These are phyloP conservation scores for Eristalinus aeneus DNA, from an alignment of 2,888 invertebrate species.

Conservation along the genomic window DNA sequence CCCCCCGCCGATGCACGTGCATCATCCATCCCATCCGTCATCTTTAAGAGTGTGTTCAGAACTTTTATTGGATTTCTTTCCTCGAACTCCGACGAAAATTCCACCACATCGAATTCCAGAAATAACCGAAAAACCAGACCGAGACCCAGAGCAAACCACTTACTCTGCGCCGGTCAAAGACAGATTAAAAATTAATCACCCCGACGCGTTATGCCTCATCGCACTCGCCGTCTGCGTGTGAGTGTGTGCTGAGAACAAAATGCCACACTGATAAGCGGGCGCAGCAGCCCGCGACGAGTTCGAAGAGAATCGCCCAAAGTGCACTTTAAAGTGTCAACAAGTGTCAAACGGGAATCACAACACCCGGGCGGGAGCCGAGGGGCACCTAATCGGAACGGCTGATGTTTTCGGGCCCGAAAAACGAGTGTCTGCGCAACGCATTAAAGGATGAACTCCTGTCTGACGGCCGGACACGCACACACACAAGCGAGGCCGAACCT, in stretches of 20 bases:
- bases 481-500: neutral
- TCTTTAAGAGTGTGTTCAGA: neutral
- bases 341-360: constrained; percentile 60
- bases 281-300: neutral
- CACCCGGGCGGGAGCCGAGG: neutral
- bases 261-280: constrained; percentile 37
- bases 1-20: too few relatives aligned
- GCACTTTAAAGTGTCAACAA: constrained; percentile 58
- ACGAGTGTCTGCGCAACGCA: constrained; percentile 51
- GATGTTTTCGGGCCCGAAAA: constrained; percentile 10
- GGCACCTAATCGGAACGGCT: constrained; percentile 2
- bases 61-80: neutral
- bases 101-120: constrained; percentile 8
- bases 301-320: constrained; percentile 3
- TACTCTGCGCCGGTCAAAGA: constrained; percentile 18
- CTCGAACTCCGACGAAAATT: neutral
- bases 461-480: neutral
- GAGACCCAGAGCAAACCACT: constrained; percentile 4
- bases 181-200: constrained; percentile 66
- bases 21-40: neutral
- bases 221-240: neutral
- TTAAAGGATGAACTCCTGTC: constrained; percentile 60
- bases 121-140: constrained; percentile 4
- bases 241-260: constrained; percentile 46
- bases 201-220: neutral